Percentiles rank a stretch among this genome's conserved stretches.
Evolutionary conservation across 2,888 invertebrate genomes (phyloP).

Genomic region (Drosophila fulvimacula): DNA sequence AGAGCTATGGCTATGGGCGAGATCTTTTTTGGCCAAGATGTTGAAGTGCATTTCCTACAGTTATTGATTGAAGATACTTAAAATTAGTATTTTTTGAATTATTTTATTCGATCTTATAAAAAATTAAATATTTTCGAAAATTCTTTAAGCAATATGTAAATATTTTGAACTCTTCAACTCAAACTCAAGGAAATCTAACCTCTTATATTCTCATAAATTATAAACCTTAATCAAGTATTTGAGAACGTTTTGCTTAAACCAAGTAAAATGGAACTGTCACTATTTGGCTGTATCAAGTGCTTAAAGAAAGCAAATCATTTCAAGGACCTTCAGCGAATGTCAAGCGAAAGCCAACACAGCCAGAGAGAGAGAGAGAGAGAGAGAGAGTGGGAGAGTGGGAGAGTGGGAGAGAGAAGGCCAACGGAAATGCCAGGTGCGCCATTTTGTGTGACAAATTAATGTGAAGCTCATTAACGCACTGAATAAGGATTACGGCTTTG

Average conservation of each 20-base stretch:
- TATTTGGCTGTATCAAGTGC: conserved; percentile 2
- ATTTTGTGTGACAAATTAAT: conserved; percentile 73
- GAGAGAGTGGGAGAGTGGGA: not conserved
- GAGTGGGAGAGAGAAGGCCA: not conserved
- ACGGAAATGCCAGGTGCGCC: conserved; percentile 70
- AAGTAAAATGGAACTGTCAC: not conserved
- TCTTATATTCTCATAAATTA: too few relatives aligned
- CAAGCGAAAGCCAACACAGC: conserved; percentile 27
- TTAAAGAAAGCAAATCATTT: conserved; percentile 48
- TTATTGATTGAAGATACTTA: too few relatives aligned
- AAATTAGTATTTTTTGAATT: too few relatives aligned
- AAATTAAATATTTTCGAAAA: too few relatives aligned
- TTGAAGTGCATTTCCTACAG: too few relatives aligned
- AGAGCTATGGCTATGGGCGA: not conserved
- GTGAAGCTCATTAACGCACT: conserved; percentile 79
- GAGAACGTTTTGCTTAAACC: not conserved
- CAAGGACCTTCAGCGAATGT: conserved; percentile 61
- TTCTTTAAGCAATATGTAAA: too few relatives aligned
- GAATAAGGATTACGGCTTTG: conserved; percentile 80
- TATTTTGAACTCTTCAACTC: not conserved
- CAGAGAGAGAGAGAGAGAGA: not conserved
- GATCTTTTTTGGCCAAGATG: too few relatives aligned
- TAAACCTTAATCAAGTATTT: not conserved
- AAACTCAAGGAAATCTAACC: not conserved
- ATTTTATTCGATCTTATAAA: too few relatives aligned